Conservation (phyloP, 1,140 invertebrate species). For the Pollicipes pollicipes region DNA sequence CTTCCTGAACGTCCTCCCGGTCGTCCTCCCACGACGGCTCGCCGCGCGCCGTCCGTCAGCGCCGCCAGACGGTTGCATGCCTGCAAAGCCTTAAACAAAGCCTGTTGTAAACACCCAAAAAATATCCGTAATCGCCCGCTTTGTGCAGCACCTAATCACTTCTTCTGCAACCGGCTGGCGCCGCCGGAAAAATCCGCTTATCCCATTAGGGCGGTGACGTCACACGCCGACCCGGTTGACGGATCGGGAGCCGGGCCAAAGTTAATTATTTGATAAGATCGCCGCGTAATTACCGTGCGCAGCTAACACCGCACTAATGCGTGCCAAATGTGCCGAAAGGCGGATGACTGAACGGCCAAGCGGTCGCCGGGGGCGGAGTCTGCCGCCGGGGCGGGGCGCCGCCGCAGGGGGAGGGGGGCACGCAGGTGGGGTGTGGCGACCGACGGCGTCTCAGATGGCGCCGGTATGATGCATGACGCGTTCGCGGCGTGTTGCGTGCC, state of each 20-base stretch:
- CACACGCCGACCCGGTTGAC: neutral
- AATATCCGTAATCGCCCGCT: neutral
- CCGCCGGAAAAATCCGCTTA: neutral
- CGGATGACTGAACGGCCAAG: neutral
- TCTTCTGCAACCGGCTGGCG: neutral
- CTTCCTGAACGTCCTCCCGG: no score
- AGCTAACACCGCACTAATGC: neutral
- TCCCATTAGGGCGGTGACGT: neutral
- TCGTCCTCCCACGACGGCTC: no score
- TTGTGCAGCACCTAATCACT: neutral
- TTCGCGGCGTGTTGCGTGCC: no score
- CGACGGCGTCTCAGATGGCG: no score
- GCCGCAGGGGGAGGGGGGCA: no score
- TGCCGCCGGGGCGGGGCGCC: no score
- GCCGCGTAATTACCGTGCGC: neutral
- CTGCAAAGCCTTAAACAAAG: neutral
- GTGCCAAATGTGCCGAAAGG: neutral
- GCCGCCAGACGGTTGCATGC: neutral
- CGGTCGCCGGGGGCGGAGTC: no score
- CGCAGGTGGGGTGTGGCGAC: no score
- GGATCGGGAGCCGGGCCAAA: neutral
- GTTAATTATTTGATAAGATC: slow-evolving; percentile 2
- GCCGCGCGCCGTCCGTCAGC: no score
- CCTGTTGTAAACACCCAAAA: slow-evolving; percentile 1
- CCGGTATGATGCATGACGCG: no score